Evolutionary conservation across 2,888 invertebrate genomes (phyloP), one percentile per base, ranked within the genome.

Genomic region (Cyclophora punctaria): DNA sequence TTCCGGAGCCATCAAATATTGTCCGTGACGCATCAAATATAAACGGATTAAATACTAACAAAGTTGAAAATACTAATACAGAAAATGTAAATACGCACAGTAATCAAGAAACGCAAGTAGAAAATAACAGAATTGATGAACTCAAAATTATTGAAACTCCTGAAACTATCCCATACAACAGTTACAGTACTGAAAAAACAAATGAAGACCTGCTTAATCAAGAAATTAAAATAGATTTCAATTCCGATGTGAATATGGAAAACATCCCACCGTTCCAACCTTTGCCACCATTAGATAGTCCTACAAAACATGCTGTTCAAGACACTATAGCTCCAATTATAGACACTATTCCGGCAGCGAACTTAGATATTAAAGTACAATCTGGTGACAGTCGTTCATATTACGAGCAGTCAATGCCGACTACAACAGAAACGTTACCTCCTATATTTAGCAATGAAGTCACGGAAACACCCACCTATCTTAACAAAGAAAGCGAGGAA

Each of bases 381-480:
- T 48, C 57, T 4, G 50, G 46, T 7, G 50, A 57, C 47, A 5
- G 48, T n/a, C 61, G 56, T 4, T 5, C 55, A 41, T 40, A 48
- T 37, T 50, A 49, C 51, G 62, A 56, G 41, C 46, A 44, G 33
- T 48, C 48, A 51, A 53, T 44, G 47, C 56, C 59, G 35, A 48
- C 53, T 5, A 63, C 61, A n/a, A 55, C 57, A 41, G 59, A 65
- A 47, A 69, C 61, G 6, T 57, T 64, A 50, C 61, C 59, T 37
- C 61, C 66, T 3, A 45, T 63, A 33, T 64, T 58, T 47, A 58
- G 58, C 41, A 43, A 49, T 45, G 44, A 59, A 51, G 51, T 46
- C 33, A 35, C 35, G n/a, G 47, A 46, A 35, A 20, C 33, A 50
- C 46, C 44, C 42, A 20, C 20, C 20, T 20, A 20, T 20, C 20